These are phyloP conservation scores for Bombus pyrosoma DNA, from an alignment of 1,140 invertebrate genomes.

Conservation along the genomic window DNA sequence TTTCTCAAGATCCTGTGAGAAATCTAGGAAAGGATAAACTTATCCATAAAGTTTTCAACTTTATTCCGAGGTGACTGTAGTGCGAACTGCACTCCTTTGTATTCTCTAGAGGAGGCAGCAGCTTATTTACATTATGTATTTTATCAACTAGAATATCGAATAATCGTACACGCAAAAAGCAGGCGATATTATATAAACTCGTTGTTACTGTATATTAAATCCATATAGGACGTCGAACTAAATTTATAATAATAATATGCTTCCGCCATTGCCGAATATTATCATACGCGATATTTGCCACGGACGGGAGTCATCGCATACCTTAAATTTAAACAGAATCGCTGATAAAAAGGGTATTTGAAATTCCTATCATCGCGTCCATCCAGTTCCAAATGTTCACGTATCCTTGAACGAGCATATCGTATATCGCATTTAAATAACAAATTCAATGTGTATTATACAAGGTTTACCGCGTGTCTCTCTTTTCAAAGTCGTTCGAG, in stretches of 20 bases:
- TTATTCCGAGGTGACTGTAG: background rate
- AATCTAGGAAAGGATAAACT: background rate
- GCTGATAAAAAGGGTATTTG: no score
- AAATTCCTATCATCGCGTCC: no score
- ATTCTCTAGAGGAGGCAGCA: background rate
- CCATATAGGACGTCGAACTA: background rate
- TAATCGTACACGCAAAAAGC: background rate
- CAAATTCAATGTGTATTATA: no score
- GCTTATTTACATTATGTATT: slow-evolving; percentile 9
- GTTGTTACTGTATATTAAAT: background rate
- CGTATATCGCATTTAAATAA: no score
- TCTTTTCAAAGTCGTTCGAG: no score
- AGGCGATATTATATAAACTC: background rate
- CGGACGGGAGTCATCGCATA: no score
- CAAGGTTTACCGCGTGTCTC: no score
- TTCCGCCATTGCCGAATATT: background rate
- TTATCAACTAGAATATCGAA: background rate
- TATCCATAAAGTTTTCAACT: background rate
- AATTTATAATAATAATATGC: background rate
- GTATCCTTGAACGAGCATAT: no score
- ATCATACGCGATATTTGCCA: background rate
- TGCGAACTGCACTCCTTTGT: background rate
- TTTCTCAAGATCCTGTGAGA: background rate
- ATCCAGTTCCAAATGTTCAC: no score
- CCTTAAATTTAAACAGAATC: no score